Percentiles rank a stretch among this genome's conserved stretches.
Evolutionary conservation across 92 coral and sea anemone species (phyloP).

Genomic region (Porites evermanni): DNA sequence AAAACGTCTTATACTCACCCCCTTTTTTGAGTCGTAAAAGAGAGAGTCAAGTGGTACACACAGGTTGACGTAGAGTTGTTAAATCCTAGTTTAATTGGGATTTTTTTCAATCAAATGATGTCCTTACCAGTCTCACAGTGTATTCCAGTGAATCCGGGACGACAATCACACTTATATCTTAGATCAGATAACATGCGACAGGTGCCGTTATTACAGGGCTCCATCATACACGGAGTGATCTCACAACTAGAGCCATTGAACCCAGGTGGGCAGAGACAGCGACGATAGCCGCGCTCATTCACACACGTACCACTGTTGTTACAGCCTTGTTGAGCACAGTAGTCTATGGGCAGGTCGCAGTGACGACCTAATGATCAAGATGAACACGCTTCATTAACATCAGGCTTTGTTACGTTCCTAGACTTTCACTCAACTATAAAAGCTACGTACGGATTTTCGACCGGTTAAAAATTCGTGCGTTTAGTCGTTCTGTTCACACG

Average conservation of each 20-base stretch:
- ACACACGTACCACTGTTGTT: constrained; percentile 85
- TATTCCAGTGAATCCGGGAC: constrained; percentile 68
- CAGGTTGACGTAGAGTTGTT: neutral
- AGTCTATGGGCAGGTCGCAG: constrained; percentile 85
- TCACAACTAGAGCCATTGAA: constrained; percentile 86
- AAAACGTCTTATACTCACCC: no score
- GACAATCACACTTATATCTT: constrained; percentile 65
- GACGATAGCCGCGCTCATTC: constrained; percentile 75
- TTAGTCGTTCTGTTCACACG: no score
- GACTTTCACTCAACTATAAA: no score
- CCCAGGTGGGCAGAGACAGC: constrained; percentile 81
- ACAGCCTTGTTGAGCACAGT: constrained; percentile 79
- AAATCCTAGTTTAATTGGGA: neutral
- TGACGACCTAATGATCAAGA: constrained; percentile 69
- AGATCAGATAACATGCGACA: constrained; percentile 11
- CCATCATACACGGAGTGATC: constrained; percentile 79
- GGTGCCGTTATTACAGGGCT: constrained; percentile 71
- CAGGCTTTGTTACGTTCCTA: no score
- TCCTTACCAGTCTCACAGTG: constrained; percentile 74
- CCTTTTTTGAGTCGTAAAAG: no score
- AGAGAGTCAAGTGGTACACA: no score
- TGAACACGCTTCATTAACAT: no score
- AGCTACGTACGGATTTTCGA: no score
- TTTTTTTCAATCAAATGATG: no score
- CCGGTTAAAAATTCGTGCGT: no score